Evolutionary conservation across 2,888 invertebrate species (phyloP), one percentile per base, ranked within the genome.

Genomic region (Stenoptilia bipunctidactyla): DNA sequence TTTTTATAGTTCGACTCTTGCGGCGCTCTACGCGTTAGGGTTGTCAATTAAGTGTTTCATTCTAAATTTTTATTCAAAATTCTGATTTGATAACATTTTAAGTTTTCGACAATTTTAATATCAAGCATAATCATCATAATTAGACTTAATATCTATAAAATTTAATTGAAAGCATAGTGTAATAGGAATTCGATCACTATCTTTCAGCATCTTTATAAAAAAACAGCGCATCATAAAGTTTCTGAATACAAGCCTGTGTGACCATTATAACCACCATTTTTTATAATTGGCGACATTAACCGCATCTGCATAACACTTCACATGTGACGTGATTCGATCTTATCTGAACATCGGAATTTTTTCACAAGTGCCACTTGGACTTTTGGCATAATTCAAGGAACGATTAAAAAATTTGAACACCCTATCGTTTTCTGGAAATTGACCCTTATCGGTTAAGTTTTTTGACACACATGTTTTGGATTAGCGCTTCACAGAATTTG

Each of bases 381-480:
- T 15, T 36, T 13, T 8, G 36, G 33, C 39, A 14, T 20, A 20
- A 20, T 20, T 40, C 37, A 20, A 20, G 20, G 20, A 20, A 20
- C 4, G 20, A 20, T 20, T 20, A 3, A 5, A 8, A n/a, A 20
- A 20, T 20, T 65, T 33, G 13, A 4, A 2, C 3, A 20, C 20
- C 20, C 20, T 35, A 67, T 50, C 64, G 70, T 62, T 66, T 80
- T 79, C 79, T 72, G 62, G 71, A 76, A 79, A 79, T 66, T 72
- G 75, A 75, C 72, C 74, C 73, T 76, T 77, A 79, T 80, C 75
- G 73, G 20, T 62, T 48, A 61, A 50, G 57, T 69, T 77, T 76
- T 77, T 72, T 62, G 69, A 69, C 72, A 55, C 80, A 82, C 59
- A 71, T 82, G 80, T 77, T 80, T 70, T 57, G 76, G 79, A 82